Base-by-base conservation (phyloP, 2,888 invertebrate species). In the Busseola fusca region DNA sequence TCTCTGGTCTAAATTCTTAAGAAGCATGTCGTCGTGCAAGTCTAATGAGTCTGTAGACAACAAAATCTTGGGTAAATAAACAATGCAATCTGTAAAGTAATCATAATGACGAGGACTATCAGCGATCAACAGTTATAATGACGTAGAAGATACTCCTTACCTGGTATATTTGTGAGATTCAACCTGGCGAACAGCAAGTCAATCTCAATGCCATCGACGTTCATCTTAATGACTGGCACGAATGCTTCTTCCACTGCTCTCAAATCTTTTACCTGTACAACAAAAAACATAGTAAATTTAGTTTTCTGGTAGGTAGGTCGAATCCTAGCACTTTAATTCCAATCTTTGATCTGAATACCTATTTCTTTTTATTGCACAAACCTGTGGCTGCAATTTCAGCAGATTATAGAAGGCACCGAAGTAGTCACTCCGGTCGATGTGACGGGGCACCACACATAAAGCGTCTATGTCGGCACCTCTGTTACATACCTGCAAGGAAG, bases 401-500 rank as follows among this genome's bases (percentile, higher is more conserved):
- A 99, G 94, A 50, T 99, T 98, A 90, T 98, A 98, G 95, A 99
- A 99, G 0, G 98, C 97, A n/a, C 97, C 96, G 93, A 99, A 99
- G 94, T 99, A 99, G 93, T 99, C 99, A 1, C 96, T 94, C 68
- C 99, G 96, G 88, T 98, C 98, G 79, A 99, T 98, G 93, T 99
- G 99, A 56, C 99, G 96, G 18, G 99, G 99, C 40, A 98, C 99
- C 34, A 99, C 99, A 94, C 99, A 99, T 40, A 99, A 93, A 0
- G 99, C 99, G 96, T 99, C 99, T 87, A 99, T 99, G 96, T 99
- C 99, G 78, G 99, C 99, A 50, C 99, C 99, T 94, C 98, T 97
- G 87, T 99, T 99, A 91, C 99, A 99, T 12, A 99, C 97, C 97
- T 97, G 88, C n/a, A 45, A 70, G 14, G 21, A 40, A n/a, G 14